Evolutionary conservation across 2,113 vertebrate species (phyloP), one percentile per base, ranked within the genome.

Genomic region (Natator depressus): DNA sequence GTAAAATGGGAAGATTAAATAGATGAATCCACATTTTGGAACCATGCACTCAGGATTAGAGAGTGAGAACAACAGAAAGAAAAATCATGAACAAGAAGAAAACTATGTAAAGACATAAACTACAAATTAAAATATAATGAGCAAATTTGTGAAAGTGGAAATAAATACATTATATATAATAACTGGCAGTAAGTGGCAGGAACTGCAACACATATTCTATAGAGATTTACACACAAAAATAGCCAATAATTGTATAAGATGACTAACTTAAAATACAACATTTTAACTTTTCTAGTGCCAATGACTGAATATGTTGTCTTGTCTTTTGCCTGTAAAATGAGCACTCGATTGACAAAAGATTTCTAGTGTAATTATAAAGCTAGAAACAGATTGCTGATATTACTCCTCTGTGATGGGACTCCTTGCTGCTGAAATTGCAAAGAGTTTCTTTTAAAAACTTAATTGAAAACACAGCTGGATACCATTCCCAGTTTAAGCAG

Each of bases 381-480:
- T 79, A 94, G 85, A 95, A 98, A 95, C 87, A 95, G 85, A 95
- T 93, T 94, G 84, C 29, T 82, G 80, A 76, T 93, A 93, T 85
- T 96, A 94, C 57, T 81, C 8, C 69, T 97, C 79, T 93, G 42
- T 84, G 81, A 96, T 90, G 79, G 51, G 83, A 95, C 85, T 96
- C 38, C 69, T 97, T 95, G 55, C n/a, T 89, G 89, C 38, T 94
- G 42, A 25, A 97, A 95, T 95, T 88, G 42, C 31, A 88, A 95
- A 24, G 42, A 90, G 53, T 91, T 95, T 82, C 65, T 90, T 96
- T 92, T 87, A 5, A 86, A 91, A 91, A 83, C 82, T 91, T 96
- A 97, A 97, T 96, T 97, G 93, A 96, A 97, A 97, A 93, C 80
- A 91, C 94, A 97, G 94, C 85, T 97, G 96, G 91, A 94, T 93